Evolutionary conservation across 1,140 invertebrate genomes (phyloP).

Genomic region (Drosophila orena): DNA sequence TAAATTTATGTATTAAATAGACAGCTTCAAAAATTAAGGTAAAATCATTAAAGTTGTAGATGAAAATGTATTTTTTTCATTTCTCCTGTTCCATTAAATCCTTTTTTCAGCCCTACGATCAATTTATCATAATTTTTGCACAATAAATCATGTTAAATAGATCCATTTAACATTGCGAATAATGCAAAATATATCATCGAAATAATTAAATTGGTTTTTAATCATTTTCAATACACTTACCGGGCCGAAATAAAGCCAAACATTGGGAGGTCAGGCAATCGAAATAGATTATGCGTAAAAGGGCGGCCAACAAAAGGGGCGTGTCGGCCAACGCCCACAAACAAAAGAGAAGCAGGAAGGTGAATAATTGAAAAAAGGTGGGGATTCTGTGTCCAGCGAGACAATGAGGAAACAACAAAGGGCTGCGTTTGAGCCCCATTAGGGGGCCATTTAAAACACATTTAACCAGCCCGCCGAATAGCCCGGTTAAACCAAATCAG

Average conservation of each 20-base stretch:
- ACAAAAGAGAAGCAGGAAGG: not conserved
- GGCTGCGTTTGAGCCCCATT: conserved; percentile 42
- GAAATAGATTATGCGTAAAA: conserved; percentile 39
- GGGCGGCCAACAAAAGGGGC: conserved; percentile 11
- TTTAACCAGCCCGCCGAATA: conserved; percentile 18
- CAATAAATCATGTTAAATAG: not conserved
- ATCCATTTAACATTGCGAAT: no score
- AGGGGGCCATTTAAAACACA: conserved; percentile 54
- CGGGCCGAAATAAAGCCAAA: not conserved
- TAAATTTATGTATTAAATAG: no score
- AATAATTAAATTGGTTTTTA: conserved; percentile 15
- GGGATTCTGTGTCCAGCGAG: conserved; percentile 9
- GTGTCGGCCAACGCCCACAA: conserved; percentile 33
- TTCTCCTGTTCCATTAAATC: not conserved
- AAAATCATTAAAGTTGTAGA: no score
- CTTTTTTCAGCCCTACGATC: not conserved
- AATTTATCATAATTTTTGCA: conserved; percentile 1
- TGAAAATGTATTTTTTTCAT: not conserved
- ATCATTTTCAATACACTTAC: conserved; percentile 8
- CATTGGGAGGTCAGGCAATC: conserved; percentile 23
- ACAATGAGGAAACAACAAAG: conserved; percentile 51
- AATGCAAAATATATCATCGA: conserved; percentile 2
- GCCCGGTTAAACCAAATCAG: conserved; percentile 40
- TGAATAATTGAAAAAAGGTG: not conserved
- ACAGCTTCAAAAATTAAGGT: no score